Evolutionary conservation across 2,797 vertebrate species (phyloP), one percentile per base, ranked within the genome.

Genomic region (Sebastolobus altivelis): DNA sequence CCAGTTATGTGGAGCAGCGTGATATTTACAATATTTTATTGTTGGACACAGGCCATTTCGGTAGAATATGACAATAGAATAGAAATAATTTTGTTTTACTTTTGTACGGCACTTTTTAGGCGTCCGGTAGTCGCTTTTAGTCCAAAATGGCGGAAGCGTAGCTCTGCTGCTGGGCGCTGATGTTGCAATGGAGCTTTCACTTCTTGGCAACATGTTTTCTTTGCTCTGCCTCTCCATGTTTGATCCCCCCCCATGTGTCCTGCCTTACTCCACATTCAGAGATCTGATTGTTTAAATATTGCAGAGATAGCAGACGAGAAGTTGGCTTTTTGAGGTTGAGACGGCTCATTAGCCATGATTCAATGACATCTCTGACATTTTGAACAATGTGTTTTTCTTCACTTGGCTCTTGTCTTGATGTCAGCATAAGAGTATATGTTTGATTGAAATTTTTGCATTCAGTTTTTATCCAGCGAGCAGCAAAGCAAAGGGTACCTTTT

Each of bases 351-450:
- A 87, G 77, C 65, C 2, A 4, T 10, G 38, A 77, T 61, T 79
- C 76, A 7, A 62, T 65, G 72, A 59, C 65, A 74, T 77, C 66
- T 52, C 25, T 82, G 85, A 86, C 81, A 87, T 82, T 89, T 70
- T 43, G 9, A 72, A 59, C 6, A 67, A 56, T 63, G 14, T 4
- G 22, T 74, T 80, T 81, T 63, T 59, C 54, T 40, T 43, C 22
- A 7, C 69, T 78, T 29, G 14, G 55, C 60, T 66, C 54, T 52
- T 12, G 59, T 73, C 35, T 8, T 9, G 12, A 16, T 61, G 68
- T 68, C 20, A 2, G 46, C 40, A 69, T 75, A 69, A 81, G 58
- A 76, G 55, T 61, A 27, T 61, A 14, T 52, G 49, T 87, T 70
- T 60, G 38, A 74, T 72, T 14, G 14, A 29, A 55, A 77, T 76